phyloP scores from a whole-genome alignment of 2,888 invertebrate species.

The Neoaliturus tenellus region DNA sequence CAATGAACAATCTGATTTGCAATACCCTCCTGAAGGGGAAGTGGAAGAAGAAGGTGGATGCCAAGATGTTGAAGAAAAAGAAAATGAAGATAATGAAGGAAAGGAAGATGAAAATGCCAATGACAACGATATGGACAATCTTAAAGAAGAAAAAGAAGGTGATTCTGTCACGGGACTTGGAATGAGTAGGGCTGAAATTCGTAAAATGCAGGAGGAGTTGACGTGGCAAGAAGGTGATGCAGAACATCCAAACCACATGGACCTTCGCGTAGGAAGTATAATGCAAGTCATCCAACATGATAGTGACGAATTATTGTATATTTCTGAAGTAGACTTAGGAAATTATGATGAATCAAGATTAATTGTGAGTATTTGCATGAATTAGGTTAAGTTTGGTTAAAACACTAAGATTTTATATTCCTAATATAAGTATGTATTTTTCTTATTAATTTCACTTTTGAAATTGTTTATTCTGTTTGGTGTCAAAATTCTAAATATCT shows the following conservation, averaged over 20 bases:
- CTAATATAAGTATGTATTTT: too few relatives aligned
- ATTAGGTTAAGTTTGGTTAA: too few relatives aligned
- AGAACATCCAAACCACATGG: background rate
- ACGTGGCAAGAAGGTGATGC: background rate
- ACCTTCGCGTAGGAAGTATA: background rate
- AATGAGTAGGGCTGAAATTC: background rate
- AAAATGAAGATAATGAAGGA: background rate
- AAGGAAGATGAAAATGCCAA: background rate
- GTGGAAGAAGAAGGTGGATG: background rate
- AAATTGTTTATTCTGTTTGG: too few relatives aligned
- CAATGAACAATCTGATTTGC: too few relatives aligned
- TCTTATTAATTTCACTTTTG: too few relatives aligned
- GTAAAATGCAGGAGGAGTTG: background rate
- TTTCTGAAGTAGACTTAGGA: background rate
- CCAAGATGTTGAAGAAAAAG: background rate
- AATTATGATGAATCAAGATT: background rate
- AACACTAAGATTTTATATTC: too few relatives aligned
- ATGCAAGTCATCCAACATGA: background rate
- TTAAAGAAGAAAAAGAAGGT: background rate
- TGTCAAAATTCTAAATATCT: too few relatives aligned
- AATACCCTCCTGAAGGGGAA: too few relatives aligned
- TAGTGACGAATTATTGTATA: background rate
- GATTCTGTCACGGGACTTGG: constrained; percentile 14
- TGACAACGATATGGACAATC: background rate
- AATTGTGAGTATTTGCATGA: background rate